Evolutionary conservation across 2,113 vertebrate species (phyloP).

Genomic region (Suncus etruscus): DNA sequence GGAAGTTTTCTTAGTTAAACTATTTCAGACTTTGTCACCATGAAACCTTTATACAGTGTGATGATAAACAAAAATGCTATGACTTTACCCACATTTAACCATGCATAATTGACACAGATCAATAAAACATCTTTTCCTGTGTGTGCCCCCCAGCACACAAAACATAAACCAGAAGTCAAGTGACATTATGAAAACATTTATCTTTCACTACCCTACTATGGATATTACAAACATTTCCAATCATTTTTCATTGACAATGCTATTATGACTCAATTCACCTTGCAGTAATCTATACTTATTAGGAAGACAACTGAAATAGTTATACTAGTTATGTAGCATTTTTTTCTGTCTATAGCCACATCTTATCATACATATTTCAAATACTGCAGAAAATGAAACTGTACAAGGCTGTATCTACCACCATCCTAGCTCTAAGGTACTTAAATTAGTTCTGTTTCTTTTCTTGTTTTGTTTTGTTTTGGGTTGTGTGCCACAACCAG

Average conservation of each 20-base stretch:
- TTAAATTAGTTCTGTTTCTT: background rate
- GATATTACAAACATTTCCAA: conserved; percentile 33
- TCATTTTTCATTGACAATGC: conserved; percentile 22
- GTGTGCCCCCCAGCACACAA: background rate
- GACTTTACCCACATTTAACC: conserved; percentile 7
- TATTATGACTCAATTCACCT: conserved; percentile 15
- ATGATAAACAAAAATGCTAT: conserved; percentile 35
- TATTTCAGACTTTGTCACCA: background rate
- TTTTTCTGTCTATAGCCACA: background rate
- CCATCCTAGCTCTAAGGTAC: background rate
- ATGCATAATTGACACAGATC: conserved; percentile 13
- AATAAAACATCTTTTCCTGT: conserved; percentile 39
- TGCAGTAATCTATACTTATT: background rate
- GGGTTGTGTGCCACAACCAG: no score
- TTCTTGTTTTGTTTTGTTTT: no score
- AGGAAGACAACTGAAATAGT: background rate
- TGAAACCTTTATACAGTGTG: background rate
- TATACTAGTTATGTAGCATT: background rate
- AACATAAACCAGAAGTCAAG: conserved; percentile 49
- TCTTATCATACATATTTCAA: background rate
- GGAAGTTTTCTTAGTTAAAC: conserved; percentile 33
- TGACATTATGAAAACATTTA: background rate
- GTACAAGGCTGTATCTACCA: background rate
- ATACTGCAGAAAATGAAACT: background rate
- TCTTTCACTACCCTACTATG: background rate